phyloP scores from a whole-genome alignment of 1,140 invertebrate species.

The Cydia strobilella region DNA sequence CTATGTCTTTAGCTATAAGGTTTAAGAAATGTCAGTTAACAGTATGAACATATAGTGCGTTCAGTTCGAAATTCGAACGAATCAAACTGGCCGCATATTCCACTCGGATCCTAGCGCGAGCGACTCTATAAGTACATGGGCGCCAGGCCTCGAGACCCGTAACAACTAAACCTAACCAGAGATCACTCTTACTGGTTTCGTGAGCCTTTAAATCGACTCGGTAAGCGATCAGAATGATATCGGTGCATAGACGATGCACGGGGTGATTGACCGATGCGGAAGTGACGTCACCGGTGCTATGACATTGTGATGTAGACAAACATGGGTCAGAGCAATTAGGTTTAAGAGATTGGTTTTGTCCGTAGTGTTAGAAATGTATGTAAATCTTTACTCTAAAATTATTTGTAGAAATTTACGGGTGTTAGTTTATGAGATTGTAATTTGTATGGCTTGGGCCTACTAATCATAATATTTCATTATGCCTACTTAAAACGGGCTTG shows the following conservation, averaged over 20 bases:
- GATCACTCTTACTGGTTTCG: not conserved
- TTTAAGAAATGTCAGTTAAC: not conserved
- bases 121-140: no score
- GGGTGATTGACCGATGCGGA: constrained; percentile 23
- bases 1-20: not conserved
- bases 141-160: no score
- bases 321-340: constrained; percentile 3
- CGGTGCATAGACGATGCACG: constrained; percentile 25
- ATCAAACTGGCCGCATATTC: no score
- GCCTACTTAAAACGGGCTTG: not conserved
- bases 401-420: no score
- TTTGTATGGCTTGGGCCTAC: not conserved
- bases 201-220: not conserved
- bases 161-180: no score
- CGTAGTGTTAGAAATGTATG: not conserved
- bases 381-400: not conserved
- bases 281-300: constrained; percentile 20
- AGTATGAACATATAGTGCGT: no score
- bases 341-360: not conserved
- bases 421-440: not conserved
- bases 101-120: no score
- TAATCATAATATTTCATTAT: constrained; percentile 9
- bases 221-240: not conserved
- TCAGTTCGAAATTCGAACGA: no score
- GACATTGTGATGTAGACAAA: constrained; percentile 21